These are phyloP conservation scores for Osmerus eperlanus DNA, from an alignment of 2,113 vertebrate species.

Conservation along the genomic window DNA sequence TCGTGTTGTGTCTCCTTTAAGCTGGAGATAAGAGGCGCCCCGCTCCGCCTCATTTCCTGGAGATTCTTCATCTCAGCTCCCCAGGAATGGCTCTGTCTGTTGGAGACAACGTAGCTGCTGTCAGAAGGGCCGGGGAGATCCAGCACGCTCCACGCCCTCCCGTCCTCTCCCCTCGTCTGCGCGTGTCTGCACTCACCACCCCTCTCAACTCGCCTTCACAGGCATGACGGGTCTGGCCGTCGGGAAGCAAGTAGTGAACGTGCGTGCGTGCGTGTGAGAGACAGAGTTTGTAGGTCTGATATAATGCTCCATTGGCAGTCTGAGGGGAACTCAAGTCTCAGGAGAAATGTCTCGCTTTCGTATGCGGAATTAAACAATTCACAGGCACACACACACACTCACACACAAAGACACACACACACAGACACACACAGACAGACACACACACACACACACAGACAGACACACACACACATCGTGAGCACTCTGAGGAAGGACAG, in stretches of 20 bases:
- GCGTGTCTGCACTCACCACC: constrained; percentile 42
- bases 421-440: constrained; percentile 16
- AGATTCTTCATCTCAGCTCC: constrained; percentile 41
- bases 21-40: constrained; percentile 35
- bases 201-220: constrained; percentile 56
- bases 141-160: constrained; percentile 35
- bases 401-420: constrained; percentile 9
- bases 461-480: background rate
- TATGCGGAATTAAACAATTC: constrained; percentile 40
- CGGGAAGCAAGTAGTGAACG: background rate
- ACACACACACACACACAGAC: constrained; percentile 9
- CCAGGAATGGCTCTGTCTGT: background rate
- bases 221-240: constrained; percentile 43
- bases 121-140: constrained; percentile 31
- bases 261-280: background rate
- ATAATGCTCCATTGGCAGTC: constrained; percentile 50
- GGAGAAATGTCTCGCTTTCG: constrained; percentile 42
- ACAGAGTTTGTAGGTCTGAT: constrained; percentile 57
- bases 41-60: constrained; percentile 36
- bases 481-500: too few relatives aligned
- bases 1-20: constrained; percentile 36
- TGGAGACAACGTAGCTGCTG: constrained; percentile 49
- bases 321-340: constrained; percentile 16
- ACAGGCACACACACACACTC: constrained; percentile 6
- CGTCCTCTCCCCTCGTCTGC: constrained; percentile 52